Evolutionary conservation across 2,888 invertebrate species (phyloP).

Genomic region (Hecatera dysodea): DNA sequence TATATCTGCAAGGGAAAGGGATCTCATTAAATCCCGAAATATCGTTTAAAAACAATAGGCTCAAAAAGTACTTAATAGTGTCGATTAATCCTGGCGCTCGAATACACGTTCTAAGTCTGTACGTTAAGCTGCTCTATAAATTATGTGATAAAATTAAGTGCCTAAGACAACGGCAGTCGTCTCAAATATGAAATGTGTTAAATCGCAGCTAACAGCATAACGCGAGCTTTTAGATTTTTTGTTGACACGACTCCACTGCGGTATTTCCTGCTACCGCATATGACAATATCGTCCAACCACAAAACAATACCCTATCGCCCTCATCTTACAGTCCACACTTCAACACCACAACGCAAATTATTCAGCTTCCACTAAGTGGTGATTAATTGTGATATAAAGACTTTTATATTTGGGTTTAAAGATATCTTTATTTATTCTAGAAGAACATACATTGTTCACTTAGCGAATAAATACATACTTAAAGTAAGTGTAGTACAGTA

Average conservation of each 20-base stretch:
- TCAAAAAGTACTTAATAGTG: constrained; percentile 57
- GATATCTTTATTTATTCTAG: no score
- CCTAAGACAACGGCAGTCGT: constrained; percentile 82
- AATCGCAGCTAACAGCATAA: constrained; percentile 89
- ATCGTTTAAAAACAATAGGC: constrained; percentile 50
- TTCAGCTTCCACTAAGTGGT: constrained; percentile 80
- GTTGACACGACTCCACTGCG: constrained; percentile 85
- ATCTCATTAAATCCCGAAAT: constrained; percentile 44
- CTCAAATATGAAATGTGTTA: constrained; percentile 89
- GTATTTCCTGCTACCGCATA: constrained; percentile 88
- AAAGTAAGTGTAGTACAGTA: no score
- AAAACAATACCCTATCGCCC: constrained; percentile 68
- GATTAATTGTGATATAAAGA: constrained; percentile 89
- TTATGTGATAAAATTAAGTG: constrained; percentile 85
- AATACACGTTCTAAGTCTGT: constrained; percentile 65
- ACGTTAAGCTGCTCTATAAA: constrained; percentile 67
- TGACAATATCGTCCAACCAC: constrained; percentile 55
- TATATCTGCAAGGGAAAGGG: background rate
- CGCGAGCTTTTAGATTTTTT: constrained; percentile 88
- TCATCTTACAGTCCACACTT: constrained; percentile 69
- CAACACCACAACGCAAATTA: constrained; percentile 60
- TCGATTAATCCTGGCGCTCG: constrained; percentile 62
- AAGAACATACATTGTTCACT: no score
- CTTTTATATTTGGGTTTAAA: no score
- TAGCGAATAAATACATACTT: no score